Base-by-base conservation (phyloP, 2,797 vertebrate species). In the Cynopterus sphinx region DNA sequence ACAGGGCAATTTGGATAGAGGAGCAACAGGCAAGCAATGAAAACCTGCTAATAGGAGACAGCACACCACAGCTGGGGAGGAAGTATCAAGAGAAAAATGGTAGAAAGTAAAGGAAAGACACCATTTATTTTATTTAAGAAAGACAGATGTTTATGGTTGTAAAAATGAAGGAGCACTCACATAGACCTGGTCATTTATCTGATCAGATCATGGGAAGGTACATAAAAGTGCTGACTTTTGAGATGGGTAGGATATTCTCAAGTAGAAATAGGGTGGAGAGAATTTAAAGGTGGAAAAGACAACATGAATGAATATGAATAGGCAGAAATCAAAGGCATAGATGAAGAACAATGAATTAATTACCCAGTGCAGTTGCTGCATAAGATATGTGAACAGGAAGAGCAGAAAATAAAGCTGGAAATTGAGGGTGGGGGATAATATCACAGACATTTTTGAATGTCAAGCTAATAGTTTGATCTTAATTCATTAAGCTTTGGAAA, bases 51-150 rank as follows among this genome's bases (percentile, higher is more conserved):
- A 70, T 31, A 65, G 36, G 78, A 13, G 19, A 82, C 31, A 94
- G 63, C 13, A 59, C 17, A 24, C 19, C 57, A 55, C 9, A 71
- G 57, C 39, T 74, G 91, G 51, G 33, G 92, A 24, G 22, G 3
- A 41, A 22, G 17, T 53, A 53, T 24, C 73, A 90, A 87, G 17
- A 95, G n/a, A 83, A 92, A 91, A 49, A 65, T 33, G 41, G 41
- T 26, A 82, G 41, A 24, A 90, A 86, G 13, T 63, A 53, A 94
- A 92, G 77, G 61, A 73, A 3, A 89, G 74, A 63, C 5, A 39
- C 59, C 31, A 91, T 78, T 89, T 75, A 39, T 90, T 90, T 93
- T 51, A 79, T 59, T 92, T 94, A 53, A 83, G 22, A 39, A 17
- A 51, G n/a, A 82, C n/a, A 33, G 19, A 89, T 8, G 6, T 70